Base-by-base conservation (phyloP, 2,888 invertebrate genomes). In the Coelogynopora nodosa region DNA sequence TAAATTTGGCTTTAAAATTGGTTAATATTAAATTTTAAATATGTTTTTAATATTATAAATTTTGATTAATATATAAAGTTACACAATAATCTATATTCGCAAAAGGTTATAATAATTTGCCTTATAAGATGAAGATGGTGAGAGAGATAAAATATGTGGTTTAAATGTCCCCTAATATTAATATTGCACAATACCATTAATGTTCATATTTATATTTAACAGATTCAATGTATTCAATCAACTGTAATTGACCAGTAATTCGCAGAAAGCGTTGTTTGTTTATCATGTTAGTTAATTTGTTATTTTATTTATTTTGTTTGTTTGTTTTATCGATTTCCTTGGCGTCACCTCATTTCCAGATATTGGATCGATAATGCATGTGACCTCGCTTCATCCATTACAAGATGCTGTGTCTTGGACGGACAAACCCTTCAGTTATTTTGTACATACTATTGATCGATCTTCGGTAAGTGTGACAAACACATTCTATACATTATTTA, bases 281-380 rank as follows among this genome's bases (percentile, higher is more conserved):
- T n/a, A n/a, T n/a, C n/a, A n/a, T 49, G 49, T 49, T 49, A 18
- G 2, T 74, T 74, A n/a, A 74, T 74, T 74, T 23, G 23, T 74
- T 74, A 23, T 74, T 74, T 13, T 74, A 23, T 26, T 74, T 26
- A 23, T 74, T 27, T 23, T 5, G 80, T 84, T 88, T 87, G 88
- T 86, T 13, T 88, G 82, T 86, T 30, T 23, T 49, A 0, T n/a
- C 49, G 5, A 5, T 49, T 49, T 49, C 49, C 49, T 18, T 18
- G 5, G 18, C 84, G 31, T 84, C 31, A 31, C 10, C 23, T 67
- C 28, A 26, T 27, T 91, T 92, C 23, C 91, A 94, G 95, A 99
- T 93, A 97, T 99, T 91, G 98, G 98, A 89, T 97, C 98, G 88
- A 99, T 99, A 90, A 97, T 99, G 96, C 97, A 97, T 92, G 97